phyloP scores from a whole-genome alignment of 2,888 invertebrate genomes.

The Idaea aversata region DNA sequence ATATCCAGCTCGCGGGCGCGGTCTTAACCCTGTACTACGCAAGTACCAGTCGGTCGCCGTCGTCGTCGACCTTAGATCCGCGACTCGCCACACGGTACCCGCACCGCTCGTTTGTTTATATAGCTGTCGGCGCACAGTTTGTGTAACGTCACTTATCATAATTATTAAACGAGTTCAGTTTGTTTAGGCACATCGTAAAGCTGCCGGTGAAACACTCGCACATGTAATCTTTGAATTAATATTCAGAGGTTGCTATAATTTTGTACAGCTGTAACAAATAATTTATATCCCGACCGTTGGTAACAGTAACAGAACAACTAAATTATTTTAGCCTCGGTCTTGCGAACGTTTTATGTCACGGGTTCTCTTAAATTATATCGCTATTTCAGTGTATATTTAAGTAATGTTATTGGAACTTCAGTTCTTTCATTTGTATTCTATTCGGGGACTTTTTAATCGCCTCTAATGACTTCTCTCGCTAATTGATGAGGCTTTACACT shows the following conservation, averaged over 20 bases:
- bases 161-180: slow-evolving; percentile 31
- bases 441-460: slow-evolving; percentile 65
- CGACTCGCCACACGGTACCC: slow-evolving; percentile 21
- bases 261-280: slow-evolving; percentile 32
- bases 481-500: slow-evolving; percentile 68
- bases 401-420: slow-evolving; percentile 27
- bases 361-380: slow-evolving; percentile 2
- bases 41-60: slow-evolving; percentile 65
- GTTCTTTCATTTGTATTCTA: slow-evolving; percentile 58
- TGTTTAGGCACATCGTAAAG: slow-evolving; percentile 30
- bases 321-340: slow-evolving; percentile 8
- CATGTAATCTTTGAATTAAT: slow-evolving; percentile 39
- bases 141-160: slow-evolving; percentile 25
- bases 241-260: slow-evolving; percentile 33
- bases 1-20: slow-evolving; percentile 63
- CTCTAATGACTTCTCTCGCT: slow-evolving; percentile 66
- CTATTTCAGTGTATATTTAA: slow-evolving; percentile 4
- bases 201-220: slow-evolving; percentile 20
- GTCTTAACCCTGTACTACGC: slow-evolving; percentile 59
- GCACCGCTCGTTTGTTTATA: slow-evolving; percentile 57
- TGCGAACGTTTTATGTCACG: slow-evolving; percentile 8
- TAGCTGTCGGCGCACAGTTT: slow-evolving; percentile 39
- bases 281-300: slow-evolving; percentile 34
- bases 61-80: slow-evolving; percentile 31
- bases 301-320: slow-evolving; percentile 23